Evolutionary conservation across 2,888 invertebrate genomes (phyloP), one percentile per base, ranked within the genome.

Genomic region (Euphydryas editha): DNA sequence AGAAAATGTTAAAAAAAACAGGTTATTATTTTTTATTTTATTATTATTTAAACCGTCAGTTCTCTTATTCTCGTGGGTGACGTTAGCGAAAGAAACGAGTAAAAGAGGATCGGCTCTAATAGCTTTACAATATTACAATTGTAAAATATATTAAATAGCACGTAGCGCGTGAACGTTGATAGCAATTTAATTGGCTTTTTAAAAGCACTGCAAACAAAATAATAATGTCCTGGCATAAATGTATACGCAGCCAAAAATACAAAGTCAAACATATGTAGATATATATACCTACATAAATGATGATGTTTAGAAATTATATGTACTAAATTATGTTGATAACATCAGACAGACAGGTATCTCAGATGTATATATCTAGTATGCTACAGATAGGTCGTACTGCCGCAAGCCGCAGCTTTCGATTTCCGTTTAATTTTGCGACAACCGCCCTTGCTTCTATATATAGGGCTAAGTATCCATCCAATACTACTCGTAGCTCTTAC

Each of bases 351-450:
- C 49, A 59, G 69, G 59, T 67, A 71, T 67, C 67, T 57, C 58
- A 64, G 62, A 64, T 18, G 49, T 57, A 49, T 66, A 63, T 57
- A 21, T 73, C 67, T 63, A 70, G 63, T 62, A 58, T 60, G 49
- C 59, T 69, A 67, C 59, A 58, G 49, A 51, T 24, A 51, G 66
- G 58, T 60, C 58, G 67, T 62, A 59, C 56, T 51, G 76, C 87
- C 85, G 79, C 86, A 85, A 81, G 78, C 86, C 87, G 77, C 88
- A 85, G 73, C 73, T 84, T 88, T 90, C 88, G 84, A 90, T 91
- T 90, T 90, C 90, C 90, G 89, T 84, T 88, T 82, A 86, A 89
- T 89, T 85, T 84, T 82, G 76, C 81, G 75, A 79, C 79, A 78
- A 79, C 82, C 82, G 75, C 79, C 73, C 66, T 68, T 67, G 36